Evolutionary conservation across 2,113 vertebrate species (phyloP), one percentile per base, ranked within the genome.

Genomic region (Lampris incognitus): DNA sequence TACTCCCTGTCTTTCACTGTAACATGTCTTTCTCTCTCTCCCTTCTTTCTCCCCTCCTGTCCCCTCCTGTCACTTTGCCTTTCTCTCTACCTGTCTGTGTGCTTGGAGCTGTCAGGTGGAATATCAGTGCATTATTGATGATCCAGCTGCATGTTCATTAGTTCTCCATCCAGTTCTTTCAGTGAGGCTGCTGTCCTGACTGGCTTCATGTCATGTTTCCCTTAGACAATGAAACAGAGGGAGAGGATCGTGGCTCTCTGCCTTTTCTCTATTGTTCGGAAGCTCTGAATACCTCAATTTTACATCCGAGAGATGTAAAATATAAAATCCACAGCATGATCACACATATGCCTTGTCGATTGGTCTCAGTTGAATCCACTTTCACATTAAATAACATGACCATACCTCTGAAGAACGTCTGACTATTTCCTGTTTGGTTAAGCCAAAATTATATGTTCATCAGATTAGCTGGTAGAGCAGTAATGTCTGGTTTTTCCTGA

Each of bases 91-190:
- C 24, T 59, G 36, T 38, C 38, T 59, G 38, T 10, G 37, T 59
- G 38, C 57, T 38, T 59, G 37, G 4, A 9, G 39, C 67, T 56
- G 74, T 82, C 82, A 85, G 85, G 67, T 91, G 85, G 89, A 92
- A 91, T 90, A 82, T 88, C 89, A 2, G 58, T 90, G 79, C 88
- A 90, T 89, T 90, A 92, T 92, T 92, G 82, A 92, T 81, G 79
- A 84, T 10, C 76, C 79, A 52, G 46, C 46, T 3, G 58, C 55
- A 71, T 42, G 85, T 82, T 88, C 66, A 85, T 76, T 61, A 74
- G 72, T 70, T 70, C 40, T 79, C 66, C 72, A 36, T 65, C 75
- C 68, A 80, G 51, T 78, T 49, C 65, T 64, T 55, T 6, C 6
- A 48, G 71, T n/a, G 61, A 41, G 7, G 79, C 74, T 41, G 44